Percentiles rank a stretch among this genome's conserved stretches.
phyloP scores from a whole-genome alignment of 2,113 vertebrate genomes.

The Phylloscopus trochilus region DNA sequence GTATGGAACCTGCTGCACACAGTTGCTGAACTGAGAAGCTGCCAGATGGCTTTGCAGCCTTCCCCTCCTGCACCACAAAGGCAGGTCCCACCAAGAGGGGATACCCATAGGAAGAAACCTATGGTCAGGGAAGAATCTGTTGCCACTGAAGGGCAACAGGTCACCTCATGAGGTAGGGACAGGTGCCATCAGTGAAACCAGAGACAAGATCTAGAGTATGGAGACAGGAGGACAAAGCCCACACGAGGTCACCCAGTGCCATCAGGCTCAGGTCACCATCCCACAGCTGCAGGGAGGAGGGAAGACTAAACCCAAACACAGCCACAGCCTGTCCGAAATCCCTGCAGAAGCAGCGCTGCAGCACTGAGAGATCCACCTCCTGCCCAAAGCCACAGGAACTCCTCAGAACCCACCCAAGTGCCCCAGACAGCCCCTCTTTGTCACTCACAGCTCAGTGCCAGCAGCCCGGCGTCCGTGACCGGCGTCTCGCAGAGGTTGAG shows the following conservation, averaged over 20 bases:
- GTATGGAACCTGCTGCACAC: neutral
- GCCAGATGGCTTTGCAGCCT: neutral
- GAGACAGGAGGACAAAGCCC: neutral
- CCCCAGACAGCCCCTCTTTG: fast-evolving
- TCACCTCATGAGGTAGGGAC: fast-evolving
- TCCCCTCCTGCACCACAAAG: neutral
- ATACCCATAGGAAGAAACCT: neutral
- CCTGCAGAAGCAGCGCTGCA: neutral
- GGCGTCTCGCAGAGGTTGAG: conserved; percentile 98
- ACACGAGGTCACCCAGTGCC: fast-evolving
- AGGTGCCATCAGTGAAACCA: neutral
- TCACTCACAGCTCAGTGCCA: conserved; percentile 95
- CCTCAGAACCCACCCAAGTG: fast-evolving
- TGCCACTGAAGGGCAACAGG: neutral
- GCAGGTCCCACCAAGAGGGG: neutral
- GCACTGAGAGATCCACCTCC: neutral
- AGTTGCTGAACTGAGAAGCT: neutral
- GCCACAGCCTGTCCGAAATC: neutral
- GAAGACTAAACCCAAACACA: neutral
- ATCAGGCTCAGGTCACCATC: neutral
- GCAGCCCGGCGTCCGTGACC: conserved; percentile 91
- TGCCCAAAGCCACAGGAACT: fast-evolving
- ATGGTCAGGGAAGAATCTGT: too few species aligned
- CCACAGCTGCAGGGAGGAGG: neutral
- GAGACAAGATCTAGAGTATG: neutral